Evolutionary conservation across 2,113 vertebrate genomes (phyloP).

Genomic region (Scatophagus argus): DNA sequence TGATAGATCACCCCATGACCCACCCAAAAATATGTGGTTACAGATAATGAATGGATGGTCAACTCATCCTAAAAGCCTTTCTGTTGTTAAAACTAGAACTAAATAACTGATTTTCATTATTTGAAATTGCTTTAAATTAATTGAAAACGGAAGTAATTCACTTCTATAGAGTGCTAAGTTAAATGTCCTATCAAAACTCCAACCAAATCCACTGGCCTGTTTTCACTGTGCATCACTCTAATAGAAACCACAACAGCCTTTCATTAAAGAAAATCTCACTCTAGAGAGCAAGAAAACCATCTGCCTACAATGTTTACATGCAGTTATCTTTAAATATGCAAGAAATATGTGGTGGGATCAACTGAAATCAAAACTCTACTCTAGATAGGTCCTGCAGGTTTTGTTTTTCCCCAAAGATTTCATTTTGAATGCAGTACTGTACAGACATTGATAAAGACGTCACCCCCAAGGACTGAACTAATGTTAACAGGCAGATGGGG

Average conservation of each 20-base stretch:
- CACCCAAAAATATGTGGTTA: too few species aligned
- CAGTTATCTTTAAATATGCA: background rate
- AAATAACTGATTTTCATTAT: too few species aligned
- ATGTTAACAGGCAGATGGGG: constrained; percentile 18
- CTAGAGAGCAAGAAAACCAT: background rate
- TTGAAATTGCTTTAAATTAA: background rate
- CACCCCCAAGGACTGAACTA: constrained; percentile 20
- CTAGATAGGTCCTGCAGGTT: constrained; percentile 1
- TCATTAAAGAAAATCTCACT: background rate
- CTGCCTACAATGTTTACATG: constrained; percentile 11
- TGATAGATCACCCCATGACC: too few species aligned
- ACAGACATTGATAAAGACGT: constrained; percentile 31
- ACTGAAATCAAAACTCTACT: background rate
- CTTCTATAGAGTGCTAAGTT: background rate
- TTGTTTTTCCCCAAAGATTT: background rate
- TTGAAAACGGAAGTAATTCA: background rate
- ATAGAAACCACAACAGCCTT: background rate
- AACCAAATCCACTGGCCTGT: background rate
- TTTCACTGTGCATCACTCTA: background rate
- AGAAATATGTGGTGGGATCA: constrained; percentile 2
- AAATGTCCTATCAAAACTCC: background rate
- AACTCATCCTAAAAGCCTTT: too few species aligned
- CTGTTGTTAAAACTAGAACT: too few species aligned
- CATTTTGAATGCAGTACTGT: constrained; percentile 28
- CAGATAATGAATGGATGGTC: too few species aligned